Base-by-base conservation (phyloP, 2,888 invertebrate genomes). In the Zygothrica quintamaculata region DNA sequence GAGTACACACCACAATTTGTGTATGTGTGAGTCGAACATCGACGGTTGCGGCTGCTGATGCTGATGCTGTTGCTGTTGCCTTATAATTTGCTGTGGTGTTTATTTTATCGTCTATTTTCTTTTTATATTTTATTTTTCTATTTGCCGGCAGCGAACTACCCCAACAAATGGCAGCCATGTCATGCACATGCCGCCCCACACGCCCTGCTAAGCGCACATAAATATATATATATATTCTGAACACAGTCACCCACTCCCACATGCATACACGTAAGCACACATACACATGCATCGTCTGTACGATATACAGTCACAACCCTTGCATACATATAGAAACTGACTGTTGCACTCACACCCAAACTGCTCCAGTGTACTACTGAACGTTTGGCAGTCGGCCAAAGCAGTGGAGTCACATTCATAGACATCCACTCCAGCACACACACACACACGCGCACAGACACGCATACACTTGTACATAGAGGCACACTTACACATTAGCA, bases 311-410 rank as follows among this genome's bases (percentile, higher is more conserved):
- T n/a, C n/a, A n/a, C n/a, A n/a, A n/a, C n/a, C n/a, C 29, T 39
- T 44, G 47, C 34, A 26, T 50, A 60, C 34, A 56, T 18, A 34
- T 39, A 58, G 7, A 29, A 13, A 59, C 31, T 40, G 53, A 58
- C 58, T 74, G 72, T 62, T 79, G 86, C 84, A 86, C 84, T 77
- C 84, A 80, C 66, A 76, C 86, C 76, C 70, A 67, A 67, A 74
- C 58, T 86, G 80, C 74, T 84, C 87, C 75, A 87, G 68, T 81
- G 80, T 80, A 80, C 80, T 80, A 80, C 80, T 80, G 87, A 80
- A 84, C 87, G 81, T 77, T 80, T 87, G 84, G 87, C 78, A 87
- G 62, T 77, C 85, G 67, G 82, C 82, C 82, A 84, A 84, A 69
- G 75, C 69, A 57, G 68, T 43, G 69, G 52, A 60, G 53, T 62